Percentiles rank a stretch among this genome's conserved stretches.
Evolutionary conservation across 1,140 invertebrate species (phyloP).

Genomic region (Steinernema khuongi): DNA sequence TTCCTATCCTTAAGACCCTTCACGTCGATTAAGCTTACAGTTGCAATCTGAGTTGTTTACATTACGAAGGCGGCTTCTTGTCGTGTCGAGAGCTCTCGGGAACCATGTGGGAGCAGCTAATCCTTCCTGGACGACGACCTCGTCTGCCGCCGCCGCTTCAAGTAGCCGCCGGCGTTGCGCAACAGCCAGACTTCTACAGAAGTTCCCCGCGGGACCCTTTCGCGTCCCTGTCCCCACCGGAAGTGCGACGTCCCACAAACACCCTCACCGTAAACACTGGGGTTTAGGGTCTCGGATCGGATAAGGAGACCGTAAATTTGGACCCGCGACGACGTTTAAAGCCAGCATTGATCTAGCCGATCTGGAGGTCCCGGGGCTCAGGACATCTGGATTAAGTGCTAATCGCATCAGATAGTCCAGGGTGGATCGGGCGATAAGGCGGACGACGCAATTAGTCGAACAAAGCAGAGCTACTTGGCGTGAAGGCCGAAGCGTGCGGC

Average conservation of each 20-base stretch:
- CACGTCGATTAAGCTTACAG: too few relatives aligned
- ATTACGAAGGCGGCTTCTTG: too few relatives aligned
- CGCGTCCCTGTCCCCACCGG: too few relatives aligned
- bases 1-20: too few relatives aligned
- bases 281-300: neutral
- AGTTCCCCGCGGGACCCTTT: too few relatives aligned
- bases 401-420: neutral
- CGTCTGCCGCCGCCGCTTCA: too few relatives aligned
- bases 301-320: neutral
- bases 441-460: neutral
- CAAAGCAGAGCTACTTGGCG: neutral
- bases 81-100: neutral
- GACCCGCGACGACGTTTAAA: neutral
- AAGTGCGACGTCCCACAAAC: neutral
- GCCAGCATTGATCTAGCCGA: neutral
- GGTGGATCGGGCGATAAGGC: conserved; percentile 1
- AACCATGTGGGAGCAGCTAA: too few relatives aligned
- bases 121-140: too few relatives aligned
- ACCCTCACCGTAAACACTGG: neutral
- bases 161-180: too few relatives aligned
- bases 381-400: conserved; percentile 2
- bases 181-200: too few relatives aligned
- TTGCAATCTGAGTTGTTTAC: too few relatives aligned
- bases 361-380: neutral
- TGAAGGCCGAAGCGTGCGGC: conserved; percentile 10